phyloP scores from a whole-genome alignment of 2,888 invertebrate species.

The Philonicus albiceps region DNA sequence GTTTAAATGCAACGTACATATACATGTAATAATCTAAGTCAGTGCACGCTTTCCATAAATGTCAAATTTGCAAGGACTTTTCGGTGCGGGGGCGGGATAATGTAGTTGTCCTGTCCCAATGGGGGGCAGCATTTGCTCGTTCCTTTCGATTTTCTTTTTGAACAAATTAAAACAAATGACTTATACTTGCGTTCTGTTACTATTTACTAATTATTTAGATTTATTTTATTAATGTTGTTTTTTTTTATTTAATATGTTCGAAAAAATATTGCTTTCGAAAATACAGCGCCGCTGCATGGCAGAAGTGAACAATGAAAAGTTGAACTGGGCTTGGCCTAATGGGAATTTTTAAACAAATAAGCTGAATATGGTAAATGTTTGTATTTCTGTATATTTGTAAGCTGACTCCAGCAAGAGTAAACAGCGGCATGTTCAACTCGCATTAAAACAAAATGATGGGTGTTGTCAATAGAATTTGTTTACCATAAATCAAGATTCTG shows the following conservation, averaged over 20 bases:
- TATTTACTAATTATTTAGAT: background rate
- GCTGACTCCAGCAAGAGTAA: background rate
- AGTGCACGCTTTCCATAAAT: background rate
- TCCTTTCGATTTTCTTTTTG: background rate
- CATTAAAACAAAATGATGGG: too few species aligned
- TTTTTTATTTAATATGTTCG: background rate
- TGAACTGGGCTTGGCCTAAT: background rate
- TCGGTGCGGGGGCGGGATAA: background rate
- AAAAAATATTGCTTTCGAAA: background rate
- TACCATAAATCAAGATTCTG: too few species aligned
- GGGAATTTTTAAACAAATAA: background rate
- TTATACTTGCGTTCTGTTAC: background rate
- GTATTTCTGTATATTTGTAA: background rate
- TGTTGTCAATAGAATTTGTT: too few species aligned
- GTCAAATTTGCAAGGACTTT: background rate
- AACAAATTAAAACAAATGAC: background rate
- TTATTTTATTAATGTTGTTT: background rate
- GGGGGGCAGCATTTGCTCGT: background rate
- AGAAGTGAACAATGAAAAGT: background rate
- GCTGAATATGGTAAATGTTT: background rate
- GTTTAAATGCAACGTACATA: background rate
- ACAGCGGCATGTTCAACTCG: background rate
- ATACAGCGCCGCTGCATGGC: background rate
- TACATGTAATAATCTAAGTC: background rate
- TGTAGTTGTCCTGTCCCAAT: background rate